Conservation (phyloP, 2,113 vertebrate species). For the Muscicapa adusta region DNA sequence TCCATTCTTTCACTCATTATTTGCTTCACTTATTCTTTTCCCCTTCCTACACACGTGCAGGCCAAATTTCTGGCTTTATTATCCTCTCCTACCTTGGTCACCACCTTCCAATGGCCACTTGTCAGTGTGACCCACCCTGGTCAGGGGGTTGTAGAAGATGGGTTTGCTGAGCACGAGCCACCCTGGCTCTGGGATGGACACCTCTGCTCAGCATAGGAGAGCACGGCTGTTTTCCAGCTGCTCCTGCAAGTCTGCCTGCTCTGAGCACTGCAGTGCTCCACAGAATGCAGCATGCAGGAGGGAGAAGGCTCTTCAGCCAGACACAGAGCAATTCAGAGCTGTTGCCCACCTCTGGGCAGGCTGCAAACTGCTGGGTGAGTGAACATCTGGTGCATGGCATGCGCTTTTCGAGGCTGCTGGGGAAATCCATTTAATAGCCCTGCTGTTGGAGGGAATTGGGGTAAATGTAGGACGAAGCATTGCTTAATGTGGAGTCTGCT, state of each 20-base stretch:
- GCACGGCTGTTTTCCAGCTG: background rate
- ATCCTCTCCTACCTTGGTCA: background rate
- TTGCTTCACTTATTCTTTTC: conserved; percentile 41
- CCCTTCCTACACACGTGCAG: background rate
- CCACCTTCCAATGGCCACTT: background rate
- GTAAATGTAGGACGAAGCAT: background rate
- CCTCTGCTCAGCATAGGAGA: background rate
- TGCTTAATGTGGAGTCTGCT: background rate
- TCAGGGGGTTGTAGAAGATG: background rate
- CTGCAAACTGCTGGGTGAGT: background rate
- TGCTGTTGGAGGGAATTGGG: background rate
- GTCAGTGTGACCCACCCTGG: background rate
- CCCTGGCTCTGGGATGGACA: background rate
- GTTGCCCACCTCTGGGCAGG: background rate
- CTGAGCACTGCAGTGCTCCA: conserved; percentile 23
- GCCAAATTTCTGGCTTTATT: background rate
- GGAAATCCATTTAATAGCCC: background rate
- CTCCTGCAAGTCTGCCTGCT: background rate
- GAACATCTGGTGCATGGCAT: background rate
- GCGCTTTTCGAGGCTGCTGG: background rate
- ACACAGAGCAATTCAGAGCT: background rate
- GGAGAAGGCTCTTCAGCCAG: background rate
- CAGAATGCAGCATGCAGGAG: background rate
- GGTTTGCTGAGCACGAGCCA: background rate
- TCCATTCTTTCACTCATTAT: conserved; percentile 48